phyloP scores from a whole-genome alignment of 2,888 invertebrate genomes.

The Hypolimnas misippus region DNA sequence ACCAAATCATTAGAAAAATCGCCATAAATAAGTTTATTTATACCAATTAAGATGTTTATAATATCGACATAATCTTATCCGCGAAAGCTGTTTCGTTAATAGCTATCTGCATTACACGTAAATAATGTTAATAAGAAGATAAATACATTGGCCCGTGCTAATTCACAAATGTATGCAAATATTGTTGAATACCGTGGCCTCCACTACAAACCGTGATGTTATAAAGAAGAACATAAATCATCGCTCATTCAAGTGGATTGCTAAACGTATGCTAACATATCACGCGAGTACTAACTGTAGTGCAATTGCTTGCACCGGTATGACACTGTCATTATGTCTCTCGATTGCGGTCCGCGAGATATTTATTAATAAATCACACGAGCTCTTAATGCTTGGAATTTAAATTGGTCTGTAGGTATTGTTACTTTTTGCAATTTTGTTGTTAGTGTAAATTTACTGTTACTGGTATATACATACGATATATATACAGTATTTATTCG shows the following conservation, averaged over 20 bases:
- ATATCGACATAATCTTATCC: background rate
- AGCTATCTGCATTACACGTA: background rate
- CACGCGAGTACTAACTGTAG: conserved; percentile 12
- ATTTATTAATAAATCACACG: conserved; percentile 3
- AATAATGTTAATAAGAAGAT: conserved; percentile 23
- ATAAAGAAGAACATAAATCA: conserved; percentile 36
- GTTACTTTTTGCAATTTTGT: too few species aligned
- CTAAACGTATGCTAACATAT: conserved; percentile 20
- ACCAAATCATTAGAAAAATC: too few species aligned
- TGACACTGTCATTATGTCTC: conserved; percentile 5
- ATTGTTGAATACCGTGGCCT: conserved; percentile 23
- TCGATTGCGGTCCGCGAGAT: background rate
- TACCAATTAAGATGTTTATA: too few species aligned
- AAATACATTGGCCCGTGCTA: conserved; percentile 19
- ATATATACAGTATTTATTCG: background rate
- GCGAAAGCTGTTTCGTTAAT: conserved; percentile 12
- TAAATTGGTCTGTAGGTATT: background rate
- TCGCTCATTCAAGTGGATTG: conserved; percentile 49
- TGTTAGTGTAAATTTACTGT: too few species aligned
- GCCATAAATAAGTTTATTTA: too few species aligned
- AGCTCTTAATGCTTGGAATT: background rate
- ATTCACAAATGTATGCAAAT: conserved; percentile 35
- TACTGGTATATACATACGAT: too few species aligned
- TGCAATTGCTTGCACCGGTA: conserved; percentile 24
- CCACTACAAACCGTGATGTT: conserved; percentile 6